Base-by-base conservation (phyloP, 1,140 invertebrate genomes). In the Hylaeus volcanicus region DNA sequence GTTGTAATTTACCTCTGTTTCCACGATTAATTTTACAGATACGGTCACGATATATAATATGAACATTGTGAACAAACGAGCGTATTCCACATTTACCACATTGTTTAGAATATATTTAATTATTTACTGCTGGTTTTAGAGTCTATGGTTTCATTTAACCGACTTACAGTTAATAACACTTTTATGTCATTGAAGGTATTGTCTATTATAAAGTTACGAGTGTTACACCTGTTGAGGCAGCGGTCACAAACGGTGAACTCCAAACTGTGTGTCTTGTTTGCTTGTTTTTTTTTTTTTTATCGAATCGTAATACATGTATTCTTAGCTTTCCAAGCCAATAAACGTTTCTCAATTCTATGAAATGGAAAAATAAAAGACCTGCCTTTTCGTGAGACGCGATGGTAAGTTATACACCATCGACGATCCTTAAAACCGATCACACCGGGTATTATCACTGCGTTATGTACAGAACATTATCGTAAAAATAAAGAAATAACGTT, bases 121-220 rank as follows among this genome's bases (percentile, higher is more conserved):
- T 26, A 26, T 26, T 26, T 86, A 86, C 64, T 78, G 74, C 55
- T 86, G 70, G 58, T 83, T 76, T 86, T 81, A 88, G 72, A 75
- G 72, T 83, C 75, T 83, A 82, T 75, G 58, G n/a, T 84, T 86
- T 64, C 70, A n/a, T 68, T 85, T 70, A 88, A 79, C 61, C 78
- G 26, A 72, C 68, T 79, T 88, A 88, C 26, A 73, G 70, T 79
- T 77, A 86, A 69, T 84, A 88, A 84, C 76, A 84, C 68, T 73
- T 79, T 88, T 86, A 88, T 61, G 64, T 85, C 83, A 68, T 85
- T 81, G 86, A 64, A 77, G 72, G 90, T 92, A 92, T 92, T 92
- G 91, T 93, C 91, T 92, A 93, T 91, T 82, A 87, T 88, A 86
- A 86, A 89, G 87, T 90, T 90, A 83, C 79, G 53, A 79, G 64